Evolutionary conservation across 1,140 invertebrate genomes (phyloP), one percentile per base, ranked within the genome.

Genomic region (Nephila pilipes): DNA sequence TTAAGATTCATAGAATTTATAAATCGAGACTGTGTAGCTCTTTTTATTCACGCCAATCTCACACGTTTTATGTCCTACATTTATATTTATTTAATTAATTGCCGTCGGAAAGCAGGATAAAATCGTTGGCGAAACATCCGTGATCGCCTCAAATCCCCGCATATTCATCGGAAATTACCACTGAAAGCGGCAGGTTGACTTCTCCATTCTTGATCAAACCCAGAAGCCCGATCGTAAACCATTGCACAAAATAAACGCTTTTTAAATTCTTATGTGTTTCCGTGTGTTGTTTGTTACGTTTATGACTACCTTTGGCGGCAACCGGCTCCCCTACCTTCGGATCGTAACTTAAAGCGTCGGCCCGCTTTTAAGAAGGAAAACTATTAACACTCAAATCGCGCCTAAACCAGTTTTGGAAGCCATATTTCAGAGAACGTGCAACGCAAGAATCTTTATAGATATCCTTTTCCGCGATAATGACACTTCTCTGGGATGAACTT

Each of bases 351-450:
- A 75, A 58, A 75, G 69, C 25, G 69, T 83, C 81, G 54, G 81
- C 54, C 81, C n/a, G 22, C 81, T 83, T 55, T 54, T 12, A 29
- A 80, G 29, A 65, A 63, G 79, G 55, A 85, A 85, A 92, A 85
- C 90, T 85, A 92, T 92, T 92, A 92, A 79, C 89, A 91, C 89
- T 91, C 57, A 85, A 92, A 85, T 92, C 80, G 90, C 81, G 38
- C 60, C 79, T 60, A 92, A 92, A 92, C 90, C 90, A 63, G 90
- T 92, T 92, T 36, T 55, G 36, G 80, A 85, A 85, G 57, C 55
- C 90, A 81, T 92, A 92, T 69, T 85, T 92, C 46, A 92, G 38
- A 46, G 79, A 81, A 38, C 79, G 89, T 79, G 79, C 89, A 90
- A 83, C 54, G 29, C 80, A 38, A 83, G 89, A 90, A 91, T 92